Evolutionary conservation across 2,888 invertebrate species (phyloP), one percentile per base, ranked within the genome.

Genomic region (Cosmopolites sordidus): DNA sequence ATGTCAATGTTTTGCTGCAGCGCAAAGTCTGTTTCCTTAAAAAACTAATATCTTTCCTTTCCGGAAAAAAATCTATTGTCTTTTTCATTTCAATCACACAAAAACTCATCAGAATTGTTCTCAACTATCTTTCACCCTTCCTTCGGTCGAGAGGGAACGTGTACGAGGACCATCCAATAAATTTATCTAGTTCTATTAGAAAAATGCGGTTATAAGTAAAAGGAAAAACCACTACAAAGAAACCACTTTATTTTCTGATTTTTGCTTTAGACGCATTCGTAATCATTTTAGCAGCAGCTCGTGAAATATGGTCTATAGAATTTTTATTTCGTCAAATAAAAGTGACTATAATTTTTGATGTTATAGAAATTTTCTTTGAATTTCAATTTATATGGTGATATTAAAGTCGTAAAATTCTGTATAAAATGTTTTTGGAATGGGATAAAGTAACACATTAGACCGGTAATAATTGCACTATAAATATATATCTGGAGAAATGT

Each of bases 61-160:
- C n/a, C n/a, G 3, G 16, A 30, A 37, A 40, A 22, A 51, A 51
- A 51, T 51, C 51, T 44, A 51, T 51, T 51, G 50, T 50, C 40
- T 40, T 51, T 50, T 44, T 17, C 37, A 51, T 51, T 51, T 45
- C 51, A 51, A 51, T 51, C 51, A 51, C 45, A 29, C 46, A 51
- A 51, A 51, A 51, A 51, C 45, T 40, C 45, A 38, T 51, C 29
- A 40, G 45, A 46, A 51, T 51, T 51, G 45, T 51, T 45, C 46
- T 46, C 46, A 51, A 16, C 45, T 40, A 51, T 41, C 17, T 45
- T 46, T 51, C 51, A 12, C 46, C 51, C 41, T 38, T 51, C 45
- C 44, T 51, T 45, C 51, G 40, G 41, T n/a, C n/a, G 12, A 40
- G 14, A 46, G 51, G 46, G 40, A 45, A 29, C 45, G 45, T 17